Evolutionary conservation across 1,140 invertebrate genomes (phyloP).

Genomic region (Lithobius niger): DNA sequence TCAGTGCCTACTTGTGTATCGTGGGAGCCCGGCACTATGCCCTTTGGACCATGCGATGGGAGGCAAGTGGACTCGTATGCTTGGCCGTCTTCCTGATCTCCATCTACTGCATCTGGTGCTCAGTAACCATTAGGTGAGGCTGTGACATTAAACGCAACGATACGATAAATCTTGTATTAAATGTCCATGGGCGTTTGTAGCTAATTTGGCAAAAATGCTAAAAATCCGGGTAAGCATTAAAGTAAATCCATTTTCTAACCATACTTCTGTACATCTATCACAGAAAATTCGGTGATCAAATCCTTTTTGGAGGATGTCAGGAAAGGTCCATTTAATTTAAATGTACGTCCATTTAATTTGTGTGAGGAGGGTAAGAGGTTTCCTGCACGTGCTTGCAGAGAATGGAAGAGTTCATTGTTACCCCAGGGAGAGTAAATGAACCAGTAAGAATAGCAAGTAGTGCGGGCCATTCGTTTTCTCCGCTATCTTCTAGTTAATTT

Average conservation of each 20-base stretch:
- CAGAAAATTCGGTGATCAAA: no score
- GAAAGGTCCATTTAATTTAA: no score
- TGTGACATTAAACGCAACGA: not conserved
- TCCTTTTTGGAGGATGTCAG: conserved; percentile 30
- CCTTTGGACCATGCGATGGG: conserved; percentile 27
- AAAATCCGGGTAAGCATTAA: not conserved
- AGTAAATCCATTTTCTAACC: no score
- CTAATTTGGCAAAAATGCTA: not conserved
- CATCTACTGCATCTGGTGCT: conserved; percentile 23
- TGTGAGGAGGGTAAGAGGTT: no score
- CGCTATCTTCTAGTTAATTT: no score
- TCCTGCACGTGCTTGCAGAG: no score
- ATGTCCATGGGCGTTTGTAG: conserved; percentile 28
- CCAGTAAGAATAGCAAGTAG: no score
- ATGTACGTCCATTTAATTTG: conserved; percentile 32
- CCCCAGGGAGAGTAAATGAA: no score
- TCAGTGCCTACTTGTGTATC: conserved; percentile 39
- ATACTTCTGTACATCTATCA: no score
- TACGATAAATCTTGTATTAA: conserved; percentile 11
- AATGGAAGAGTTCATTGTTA: no score
- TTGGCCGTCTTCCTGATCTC: conserved; percentile 21
- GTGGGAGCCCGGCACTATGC: conserved; percentile 29
- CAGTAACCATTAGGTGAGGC: conserved; percentile 18
- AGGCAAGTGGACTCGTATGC: conserved; percentile 33
- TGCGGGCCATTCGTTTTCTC: no score